Base-by-base conservation (phyloP, 2,888 invertebrate species). In the Plagodis dolabraria region DNA sequence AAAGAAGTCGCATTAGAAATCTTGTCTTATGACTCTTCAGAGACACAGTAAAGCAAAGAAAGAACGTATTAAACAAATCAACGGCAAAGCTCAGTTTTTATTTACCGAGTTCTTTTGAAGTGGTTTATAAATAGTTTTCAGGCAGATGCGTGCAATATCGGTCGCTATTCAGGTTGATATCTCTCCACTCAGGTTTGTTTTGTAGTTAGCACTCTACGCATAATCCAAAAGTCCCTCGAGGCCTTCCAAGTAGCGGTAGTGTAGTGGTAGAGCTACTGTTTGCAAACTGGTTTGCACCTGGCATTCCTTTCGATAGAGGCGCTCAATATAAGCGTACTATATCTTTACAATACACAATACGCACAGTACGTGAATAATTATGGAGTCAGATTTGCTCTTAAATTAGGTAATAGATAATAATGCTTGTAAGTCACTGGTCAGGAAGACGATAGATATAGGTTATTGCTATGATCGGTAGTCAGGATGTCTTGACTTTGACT, bases 81-180 rank as follows among this genome's bases (percentile, higher is more conserved):
- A 74, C 73, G 60, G 69, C 72, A 74, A 74, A 73, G 60, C 60
- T 59, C 61, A 59, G 48, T 64, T 71, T 71, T 77, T 74, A 74
- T 74, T 61, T 65, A 68, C 69, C 5, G 12, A 40, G 69, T 75
- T 69, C 64, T 72, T 73, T 71, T 74, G 69, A 75, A 77, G 76
- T 73, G 62, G 63, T 64, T 71, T 77, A 74, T 75, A 82, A 82
- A 81, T 83, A 81, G 50, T 38, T 53, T 59, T 65, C 67, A 60
- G 47, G 9, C 60, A 64, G 64, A 45, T 63, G 62, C 49, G 62
- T 57, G 66, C 60, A 38, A 57, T 58, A 57, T 62, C 44, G 48
- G 43, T 52, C 55, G 22, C 50, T 38, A 60, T 47, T 33, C 53
- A 49, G 48, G 52, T 58, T 49, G 40, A 33, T 45, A 10, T 60